Conservation (phyloP, 2,888 invertebrate species). For the Pelosia muscerda region DNA sequence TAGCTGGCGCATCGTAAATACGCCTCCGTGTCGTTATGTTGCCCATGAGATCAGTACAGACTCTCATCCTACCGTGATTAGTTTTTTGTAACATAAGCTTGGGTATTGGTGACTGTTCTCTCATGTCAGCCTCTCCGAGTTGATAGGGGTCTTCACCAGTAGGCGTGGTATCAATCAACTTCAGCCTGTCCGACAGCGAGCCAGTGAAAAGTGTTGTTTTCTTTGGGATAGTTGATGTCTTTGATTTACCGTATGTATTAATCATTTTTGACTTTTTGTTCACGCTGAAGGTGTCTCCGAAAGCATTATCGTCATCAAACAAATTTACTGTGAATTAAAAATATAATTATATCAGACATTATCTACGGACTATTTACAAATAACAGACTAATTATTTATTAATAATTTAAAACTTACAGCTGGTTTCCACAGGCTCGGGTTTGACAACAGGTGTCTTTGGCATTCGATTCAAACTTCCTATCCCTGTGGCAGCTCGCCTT, state of each 20-base stretch:
- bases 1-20: constrained; percentile 65
- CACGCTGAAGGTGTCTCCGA: constrained; percentile 62
- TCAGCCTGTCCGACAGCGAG: constrained; percentile 74
- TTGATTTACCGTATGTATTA: constrained; percentile 67
- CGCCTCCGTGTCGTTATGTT: constrained; percentile 55
- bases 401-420: constrained; percentile 44
- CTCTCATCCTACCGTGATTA: constrained; percentile 69
- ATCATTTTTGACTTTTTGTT: constrained; percentile 77
- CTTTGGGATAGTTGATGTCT: constrained; percentile 54
- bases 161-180: constrained; percentile 79
- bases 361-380: no score
- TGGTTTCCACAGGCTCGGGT: constrained; percentile 59
- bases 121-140: constrained; percentile 79
- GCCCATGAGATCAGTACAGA: constrained; percentile 59
- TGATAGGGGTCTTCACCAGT: constrained; percentile 82
- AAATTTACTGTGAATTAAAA: constrained; percentile 58
- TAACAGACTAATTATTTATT: neutral
- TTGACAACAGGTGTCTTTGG: constrained; percentile 62
- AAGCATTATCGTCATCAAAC: constrained; percentile 62
- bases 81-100: constrained; percentile 79
- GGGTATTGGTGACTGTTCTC: constrained; percentile 82
- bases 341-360: neutral
- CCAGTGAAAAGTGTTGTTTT: constrained; percentile 68
- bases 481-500: constrained; percentile 63
- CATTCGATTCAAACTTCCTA: constrained; percentile 73